Evolutionary conservation across 2,888 invertebrate genomes (phyloP), one percentile per base, ranked within the genome.

Genomic region (Mythimna impura): DNA sequence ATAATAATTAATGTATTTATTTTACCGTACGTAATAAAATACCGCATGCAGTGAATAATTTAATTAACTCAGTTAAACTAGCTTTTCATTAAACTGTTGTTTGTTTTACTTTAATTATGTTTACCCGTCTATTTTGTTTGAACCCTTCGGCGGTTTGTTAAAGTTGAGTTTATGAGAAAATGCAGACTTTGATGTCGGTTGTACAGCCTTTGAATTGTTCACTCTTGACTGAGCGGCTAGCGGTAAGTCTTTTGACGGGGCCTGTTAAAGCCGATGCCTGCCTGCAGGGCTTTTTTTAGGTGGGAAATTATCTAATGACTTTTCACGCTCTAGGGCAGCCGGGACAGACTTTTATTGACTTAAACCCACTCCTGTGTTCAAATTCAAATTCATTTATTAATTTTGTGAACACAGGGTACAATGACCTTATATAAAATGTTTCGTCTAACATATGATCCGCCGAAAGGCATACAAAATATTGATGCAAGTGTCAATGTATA

Each of bases 21-120:
- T 80, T 72, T 68, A 66, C 67, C 30, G 68, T 69, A 68, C 25
- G 34, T 71, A 68, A 66, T 70, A 73, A 63, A 62, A 60, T 64
- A 73, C 73, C 81, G 71, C 82, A 71, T 83, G 82, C 83, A 82
- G 67, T 80, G 71, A 84, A 74, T 80, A 75, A 83, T 82, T 83
- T 66, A 80, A 82, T 77, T 73, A 82, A 80, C 66, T 52, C 52
- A 47, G 22, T 30, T 34, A 63, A 71, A 82, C 71, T 70, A 66
- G 70, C 72, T 65, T 68, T 76, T 75, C 55, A 81, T 75, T 66
- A 80, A 65, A 74, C 47, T 61, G 57, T 34, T 72, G 70, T 74
- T 76, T 73, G 52, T 72, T 75, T 57, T 50, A 71, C 36, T 71
- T 77, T 50, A 75, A 83, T 78, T 72, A 69, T 73, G 62, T 80